Conservation (phyloP, 1,140 invertebrate genomes). For the Panagrolaimus sp. region DNA sequence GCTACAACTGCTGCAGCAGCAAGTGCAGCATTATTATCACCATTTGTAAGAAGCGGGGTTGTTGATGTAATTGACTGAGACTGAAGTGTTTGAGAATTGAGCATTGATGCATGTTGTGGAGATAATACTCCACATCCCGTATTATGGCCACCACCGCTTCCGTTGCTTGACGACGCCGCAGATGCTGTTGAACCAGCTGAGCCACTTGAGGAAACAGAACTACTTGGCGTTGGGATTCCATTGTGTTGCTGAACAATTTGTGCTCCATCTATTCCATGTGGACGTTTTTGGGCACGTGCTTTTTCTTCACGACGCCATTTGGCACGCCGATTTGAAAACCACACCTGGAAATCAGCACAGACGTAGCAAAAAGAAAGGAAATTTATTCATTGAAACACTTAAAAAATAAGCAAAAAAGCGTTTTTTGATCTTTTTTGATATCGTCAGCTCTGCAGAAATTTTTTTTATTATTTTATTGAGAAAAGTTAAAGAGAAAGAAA, state of each 20-base stretch:
- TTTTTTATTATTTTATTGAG: no score
- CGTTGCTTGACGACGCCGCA: slow-evolving; percentile 21
- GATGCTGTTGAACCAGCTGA: slow-evolving; percentile 18
- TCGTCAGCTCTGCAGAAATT: no score
- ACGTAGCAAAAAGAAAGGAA: slow-evolving; percentile 6
- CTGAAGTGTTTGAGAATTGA: slow-evolving; percentile 30
- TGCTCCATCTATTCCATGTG: slow-evolving; percentile 25
- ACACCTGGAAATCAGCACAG: slow-evolving; percentile 61
- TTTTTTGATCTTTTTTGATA: background rate
- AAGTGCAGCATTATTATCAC: slow-evolving; percentile 5
- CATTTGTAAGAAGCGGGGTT: slow-evolving; percentile 23
- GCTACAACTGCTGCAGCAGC: slow-evolving; percentile 20
- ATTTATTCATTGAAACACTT: background rate
- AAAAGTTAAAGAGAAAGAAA: no score
- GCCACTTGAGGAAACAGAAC: slow-evolving; percentile 22
- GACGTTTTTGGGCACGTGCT: slow-evolving; percentile 61
- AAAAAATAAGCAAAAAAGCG: background rate
- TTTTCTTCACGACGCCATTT: slow-evolving; percentile 98
- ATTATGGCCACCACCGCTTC: slow-evolving; percentile 12
- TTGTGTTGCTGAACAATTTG: slow-evolving; percentile 22
- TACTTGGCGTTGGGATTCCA: slow-evolving; percentile 27
- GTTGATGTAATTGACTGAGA: slow-evolving; percentile 19
- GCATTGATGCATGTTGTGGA: slow-evolving; percentile 22
- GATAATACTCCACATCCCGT: slow-evolving; percentile 22
- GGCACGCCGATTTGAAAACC: slow-evolving; percentile 94